Evolutionary conservation across 2,888 invertebrate species (phyloP).

Genomic region (Netelia fuscicornis): DNA sequence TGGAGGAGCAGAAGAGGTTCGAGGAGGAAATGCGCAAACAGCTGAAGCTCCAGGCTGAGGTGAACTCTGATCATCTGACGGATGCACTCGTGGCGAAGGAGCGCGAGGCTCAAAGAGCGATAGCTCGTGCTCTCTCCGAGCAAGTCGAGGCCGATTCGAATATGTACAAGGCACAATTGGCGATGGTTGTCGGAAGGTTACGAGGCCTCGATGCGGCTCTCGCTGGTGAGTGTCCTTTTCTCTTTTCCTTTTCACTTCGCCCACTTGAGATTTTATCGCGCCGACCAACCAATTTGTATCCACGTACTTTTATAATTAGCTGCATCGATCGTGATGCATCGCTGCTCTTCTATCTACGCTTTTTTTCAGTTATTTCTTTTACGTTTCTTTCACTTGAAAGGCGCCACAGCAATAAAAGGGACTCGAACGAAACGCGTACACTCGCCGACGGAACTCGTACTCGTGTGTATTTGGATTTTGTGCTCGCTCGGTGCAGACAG

Average conservation of each 20-base stretch:
- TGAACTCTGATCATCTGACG: conserved; percentile 92
- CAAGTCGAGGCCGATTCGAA: conserved; percentile 89
- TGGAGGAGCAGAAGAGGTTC: conserved; percentile 87
- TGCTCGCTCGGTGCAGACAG: not conserved
- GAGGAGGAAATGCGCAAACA: conserved; percentile 91
- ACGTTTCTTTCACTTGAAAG: conserved; percentile 8
- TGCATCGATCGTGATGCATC: conserved; percentile 20
- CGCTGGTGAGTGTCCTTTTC: conserved; percentile 86
- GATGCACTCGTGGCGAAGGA: conserved; percentile 89
- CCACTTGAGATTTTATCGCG: not conserved
- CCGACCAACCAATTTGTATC: conserved; percentile 12
- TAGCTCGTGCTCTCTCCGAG: conserved; percentile 88
- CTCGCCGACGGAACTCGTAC: conserved; percentile 1
- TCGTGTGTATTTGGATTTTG: not conserved
- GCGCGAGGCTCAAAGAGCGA: conserved; percentile 86
- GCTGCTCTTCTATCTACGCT: not conserved
- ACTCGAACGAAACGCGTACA: conserved; percentile 5
- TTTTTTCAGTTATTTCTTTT: not conserved
- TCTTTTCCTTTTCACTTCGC: not conserved
- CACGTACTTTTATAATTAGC: conserved; percentile 27
- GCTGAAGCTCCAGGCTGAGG: conserved; percentile 93
- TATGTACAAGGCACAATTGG: conserved; percentile 90
- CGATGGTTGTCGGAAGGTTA: conserved; percentile 90
- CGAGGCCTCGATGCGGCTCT: conserved; percentile 92
- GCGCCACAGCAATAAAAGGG: not conserved